phyloP scores from a whole-genome alignment of 2,888 invertebrate genomes.

The Standfussiana lucernea region DNA sequence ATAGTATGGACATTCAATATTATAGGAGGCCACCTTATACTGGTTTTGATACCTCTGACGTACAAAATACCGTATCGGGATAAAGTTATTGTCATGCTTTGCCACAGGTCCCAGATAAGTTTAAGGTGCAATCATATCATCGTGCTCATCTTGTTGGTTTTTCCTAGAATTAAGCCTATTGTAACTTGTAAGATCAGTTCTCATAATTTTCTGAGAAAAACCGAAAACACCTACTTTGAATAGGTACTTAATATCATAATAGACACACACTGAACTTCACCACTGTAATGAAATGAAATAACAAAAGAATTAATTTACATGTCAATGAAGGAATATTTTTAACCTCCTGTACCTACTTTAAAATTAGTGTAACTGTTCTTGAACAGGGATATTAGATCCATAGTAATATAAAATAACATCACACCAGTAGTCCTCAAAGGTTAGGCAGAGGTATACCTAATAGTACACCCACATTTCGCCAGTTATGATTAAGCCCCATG shows the following conservation, averaged over 20 bases:
- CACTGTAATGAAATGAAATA: constrained; percentile 24
- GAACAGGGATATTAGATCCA: background rate
- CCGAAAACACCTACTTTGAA: background rate
- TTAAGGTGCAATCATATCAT: background rate
- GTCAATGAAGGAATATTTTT: constrained; percentile 21
- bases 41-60: background rate
- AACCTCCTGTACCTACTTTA: constrained; percentile 6
- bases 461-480: background rate
- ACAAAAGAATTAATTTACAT: constrained; percentile 46
- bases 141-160: background rate
- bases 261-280: background rate
- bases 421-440: background rate
- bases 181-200: background rate
- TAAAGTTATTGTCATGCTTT: background rate
- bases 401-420: background rate
- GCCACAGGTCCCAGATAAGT: background rate
- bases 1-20: background rate
- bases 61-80: background rate
- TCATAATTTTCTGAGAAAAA: background rate
- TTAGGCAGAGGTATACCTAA: background rate
- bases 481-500: background rate
- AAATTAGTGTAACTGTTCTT: background rate
- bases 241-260: background rate
- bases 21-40: background rate
- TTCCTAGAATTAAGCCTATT: background rate